Evolutionary conservation across 2,113 vertebrate genomes (phyloP).

Genomic region (Seriola rivoliana): DNA sequence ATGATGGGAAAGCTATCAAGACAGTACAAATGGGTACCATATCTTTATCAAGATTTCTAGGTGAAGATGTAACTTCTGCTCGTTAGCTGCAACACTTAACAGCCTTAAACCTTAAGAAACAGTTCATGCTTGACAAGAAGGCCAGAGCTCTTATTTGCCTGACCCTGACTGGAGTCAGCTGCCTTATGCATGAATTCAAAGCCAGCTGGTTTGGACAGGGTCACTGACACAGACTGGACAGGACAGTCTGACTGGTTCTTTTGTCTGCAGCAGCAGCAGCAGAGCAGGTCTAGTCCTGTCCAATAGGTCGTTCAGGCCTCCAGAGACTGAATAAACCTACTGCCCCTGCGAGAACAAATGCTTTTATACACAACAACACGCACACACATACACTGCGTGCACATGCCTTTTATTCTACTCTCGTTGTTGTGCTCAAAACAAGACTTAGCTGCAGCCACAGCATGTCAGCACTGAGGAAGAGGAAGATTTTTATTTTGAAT

Average conservation of each 20-base stretch:
- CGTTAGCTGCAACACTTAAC: not conserved
- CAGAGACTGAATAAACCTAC: slow-evolving; percentile 19
- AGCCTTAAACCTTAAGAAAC: not conserved
- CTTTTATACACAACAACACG: not conserved
- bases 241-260: slow-evolving; percentile 42
- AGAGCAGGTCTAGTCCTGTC: slow-evolving; percentile 34
- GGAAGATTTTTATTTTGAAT: not conserved
- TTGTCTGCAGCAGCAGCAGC: slow-evolving; percentile 36
- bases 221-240: slow-evolving; percentile 35
- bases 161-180: not conserved
- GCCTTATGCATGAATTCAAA: not conserved
- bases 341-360: slow-evolving; percentile 25
- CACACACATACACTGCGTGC: not conserved
- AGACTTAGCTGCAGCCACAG: not conserved
- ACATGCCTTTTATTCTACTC: not conserved
- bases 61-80: not conserved
- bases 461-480: not conserved
- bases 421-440: not conserved
- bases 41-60: not conserved
- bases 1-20: not conserved
- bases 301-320: slow-evolving; percentile 7
- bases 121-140: slow-evolving; percentile 1
- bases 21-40: not conserved
- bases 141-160: not conserved
- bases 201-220: slow-evolving; percentile 26